These are phyloP conservation scores for Nerophis lumbriciformis DNA, from an alignment of 2,113 vertebrate genomes.

Conservation along the genomic window DNA sequence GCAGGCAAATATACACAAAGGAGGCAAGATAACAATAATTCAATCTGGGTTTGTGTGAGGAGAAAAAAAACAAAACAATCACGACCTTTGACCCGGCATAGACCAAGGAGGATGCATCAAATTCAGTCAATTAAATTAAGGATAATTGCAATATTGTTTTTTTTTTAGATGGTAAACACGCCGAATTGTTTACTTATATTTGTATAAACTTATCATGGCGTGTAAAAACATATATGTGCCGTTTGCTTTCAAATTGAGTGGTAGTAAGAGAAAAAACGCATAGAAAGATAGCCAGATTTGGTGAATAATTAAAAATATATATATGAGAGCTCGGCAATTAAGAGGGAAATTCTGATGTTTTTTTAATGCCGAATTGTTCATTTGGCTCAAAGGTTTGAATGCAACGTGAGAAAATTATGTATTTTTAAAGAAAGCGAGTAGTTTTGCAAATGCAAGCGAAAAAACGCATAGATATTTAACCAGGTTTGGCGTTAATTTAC, in stretches of 20 bases:
- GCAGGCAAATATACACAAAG: constrained; percentile 29
- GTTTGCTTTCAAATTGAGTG: too few relatives aligned
- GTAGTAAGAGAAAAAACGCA: too few relatives aligned
- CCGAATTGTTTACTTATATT: too few relatives aligned
- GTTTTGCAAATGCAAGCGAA: background rate
- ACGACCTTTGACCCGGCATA: constrained; percentile 33
- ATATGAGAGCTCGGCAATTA: too few relatives aligned
- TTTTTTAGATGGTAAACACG: background rate
- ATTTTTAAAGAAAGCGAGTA: background rate
- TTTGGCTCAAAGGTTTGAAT: background rate
- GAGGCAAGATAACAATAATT: constrained; percentile 37
- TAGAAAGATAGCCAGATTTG: too few relatives aligned
- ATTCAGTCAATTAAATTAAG: constrained; percentile 42
- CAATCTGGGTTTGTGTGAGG: constrained; percentile 24
- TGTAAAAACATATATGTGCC: too few relatives aligned
- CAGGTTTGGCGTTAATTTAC: background rate
- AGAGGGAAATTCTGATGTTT: background rate
- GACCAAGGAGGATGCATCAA: constrained; percentile 39
- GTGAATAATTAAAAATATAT: too few relatives aligned
- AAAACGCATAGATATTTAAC: background rate
- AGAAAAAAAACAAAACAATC: constrained; percentile 17
- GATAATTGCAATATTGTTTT: background rate
- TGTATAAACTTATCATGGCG: too few relatives aligned
- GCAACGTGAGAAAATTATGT: background rate
- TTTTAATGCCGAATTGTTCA: background rate